These are phyloP conservation scores for Ataeniobius toweri DNA, from an alignment of 2,797 vertebrate species.

Conservation along the genomic window DNA sequence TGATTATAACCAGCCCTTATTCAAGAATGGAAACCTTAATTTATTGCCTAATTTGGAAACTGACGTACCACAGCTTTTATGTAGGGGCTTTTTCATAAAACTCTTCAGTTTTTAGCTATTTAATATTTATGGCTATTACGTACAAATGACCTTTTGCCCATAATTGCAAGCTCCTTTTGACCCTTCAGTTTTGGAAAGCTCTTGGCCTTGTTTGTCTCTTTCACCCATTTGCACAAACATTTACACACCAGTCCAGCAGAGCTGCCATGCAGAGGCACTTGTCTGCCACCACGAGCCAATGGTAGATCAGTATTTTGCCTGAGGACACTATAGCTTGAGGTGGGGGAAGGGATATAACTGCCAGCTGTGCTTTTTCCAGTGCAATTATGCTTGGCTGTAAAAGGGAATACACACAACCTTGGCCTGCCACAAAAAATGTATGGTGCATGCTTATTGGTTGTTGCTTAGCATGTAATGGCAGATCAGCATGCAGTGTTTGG, in stretches of 20 bases:
- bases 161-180: neutral
- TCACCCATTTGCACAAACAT: neutral
- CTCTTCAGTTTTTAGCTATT: neutral
- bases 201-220: neutral
- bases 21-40: neutral
- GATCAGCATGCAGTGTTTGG: too few species aligned
- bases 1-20: neutral
- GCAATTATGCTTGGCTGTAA: neutral
- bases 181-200: neutral
- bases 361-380: conserved; percentile 5
- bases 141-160: neutral
- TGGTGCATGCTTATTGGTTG: neutral
- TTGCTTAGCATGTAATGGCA: neutral
- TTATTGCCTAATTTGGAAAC: neutral
- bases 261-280: neutral
- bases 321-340: neutral
- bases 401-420: neutral
- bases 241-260: neutral
- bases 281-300: neutral
- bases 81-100: neutral
- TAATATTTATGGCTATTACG: neutral
- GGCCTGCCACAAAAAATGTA: neutral
- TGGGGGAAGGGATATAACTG: conserved; percentile 1
- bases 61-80: neutral
- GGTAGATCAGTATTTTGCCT: conserved; percentile 3